A percentile compares a stretch with the other conserved stretches of the same genome.
Conservation (phyloP, 2,888 invertebrate species). For the Plagodis pulveraria region DNA sequence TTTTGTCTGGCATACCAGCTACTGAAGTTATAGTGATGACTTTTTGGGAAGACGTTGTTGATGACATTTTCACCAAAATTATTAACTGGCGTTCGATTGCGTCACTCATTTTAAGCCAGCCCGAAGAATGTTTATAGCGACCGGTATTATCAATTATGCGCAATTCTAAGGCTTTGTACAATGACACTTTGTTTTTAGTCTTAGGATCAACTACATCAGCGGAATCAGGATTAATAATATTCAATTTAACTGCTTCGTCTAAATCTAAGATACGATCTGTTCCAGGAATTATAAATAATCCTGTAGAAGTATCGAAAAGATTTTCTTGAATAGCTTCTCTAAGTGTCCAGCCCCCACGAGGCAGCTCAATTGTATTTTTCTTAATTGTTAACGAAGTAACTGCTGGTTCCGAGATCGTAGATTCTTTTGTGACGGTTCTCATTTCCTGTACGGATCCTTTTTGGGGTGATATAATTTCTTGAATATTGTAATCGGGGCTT, state of each 20-base stretch:
- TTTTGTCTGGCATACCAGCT: conserved; percentile 88
- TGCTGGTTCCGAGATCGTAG: conserved; percentile 72
- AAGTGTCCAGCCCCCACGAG: conserved; percentile 93
- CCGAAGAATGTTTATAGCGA: conserved; percentile 86
- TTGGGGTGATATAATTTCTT: conserved; percentile 52
- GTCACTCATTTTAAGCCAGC: conserved; percentile 88
- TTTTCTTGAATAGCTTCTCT: conserved; percentile 93
- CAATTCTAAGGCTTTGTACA: conserved; percentile 91
- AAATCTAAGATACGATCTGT: conserved; percentile 94
- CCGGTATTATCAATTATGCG: conserved; percentile 92
- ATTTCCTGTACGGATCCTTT: conserved; percentile 59
- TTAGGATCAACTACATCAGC: conserved; percentile 92
- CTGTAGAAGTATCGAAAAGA: conserved; percentile 92
- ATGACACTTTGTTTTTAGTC: conserved; percentile 87
- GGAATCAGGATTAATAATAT: conserved; percentile 93
- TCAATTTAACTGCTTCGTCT: conserved; percentile 93
- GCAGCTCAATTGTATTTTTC: conserved; percentile 91
- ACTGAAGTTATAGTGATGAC: conserved; percentile 90
- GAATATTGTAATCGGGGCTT: conserved; percentile 79
- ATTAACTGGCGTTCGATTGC: conserved; percentile 89
- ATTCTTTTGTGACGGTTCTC: conserved; percentile 74
- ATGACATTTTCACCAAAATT: conserved; percentile 82
- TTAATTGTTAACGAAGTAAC: conserved; percentile 83
- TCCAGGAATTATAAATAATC: conserved; percentile 93
- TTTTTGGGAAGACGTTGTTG: conserved; percentile 82